Conservation (phyloP, 2,113 vertebrate genomes). For the Madoqua kirkii region DNA sequence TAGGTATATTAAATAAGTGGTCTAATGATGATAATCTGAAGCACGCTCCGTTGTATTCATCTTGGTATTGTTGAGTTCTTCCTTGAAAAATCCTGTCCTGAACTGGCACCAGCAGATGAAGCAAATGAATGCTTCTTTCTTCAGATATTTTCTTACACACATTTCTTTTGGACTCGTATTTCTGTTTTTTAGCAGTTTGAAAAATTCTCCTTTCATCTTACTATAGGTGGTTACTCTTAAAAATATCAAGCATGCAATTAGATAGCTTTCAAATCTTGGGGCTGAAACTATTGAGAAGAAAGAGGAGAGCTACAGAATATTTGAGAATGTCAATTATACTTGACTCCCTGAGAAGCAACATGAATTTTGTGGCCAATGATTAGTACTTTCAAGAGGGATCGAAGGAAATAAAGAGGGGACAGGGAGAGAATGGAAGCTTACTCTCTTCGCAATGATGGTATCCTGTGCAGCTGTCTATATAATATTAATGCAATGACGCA, state of each 20-base stretch:
- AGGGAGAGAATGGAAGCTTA: neutral
- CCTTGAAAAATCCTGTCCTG: neutral
- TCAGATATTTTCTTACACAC: neutral
- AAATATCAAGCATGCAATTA: neutral
- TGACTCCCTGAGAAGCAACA: neutral
- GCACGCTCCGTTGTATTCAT: neutral
- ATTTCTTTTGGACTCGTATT: neutral
- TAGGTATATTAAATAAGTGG: neutral
- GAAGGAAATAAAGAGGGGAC: neutral
- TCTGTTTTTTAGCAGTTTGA: neutral
- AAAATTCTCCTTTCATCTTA: neutral
- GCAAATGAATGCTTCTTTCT: neutral
- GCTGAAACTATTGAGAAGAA: neutral
- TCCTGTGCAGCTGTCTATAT: neutral
- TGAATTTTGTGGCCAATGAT: neutral
- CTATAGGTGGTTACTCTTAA: neutral
- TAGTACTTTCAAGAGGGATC: neutral
- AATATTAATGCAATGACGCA: neutral
- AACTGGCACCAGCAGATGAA: neutral
- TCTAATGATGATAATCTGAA: neutral
- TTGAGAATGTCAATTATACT: neutral
- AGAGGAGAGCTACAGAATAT: neutral
- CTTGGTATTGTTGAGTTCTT: neutral
- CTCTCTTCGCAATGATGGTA: neutral
- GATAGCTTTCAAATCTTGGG: neutral